Conservation (phyloP, 1,140 invertebrate genomes). For the Drosophila grimshawi region DNA sequence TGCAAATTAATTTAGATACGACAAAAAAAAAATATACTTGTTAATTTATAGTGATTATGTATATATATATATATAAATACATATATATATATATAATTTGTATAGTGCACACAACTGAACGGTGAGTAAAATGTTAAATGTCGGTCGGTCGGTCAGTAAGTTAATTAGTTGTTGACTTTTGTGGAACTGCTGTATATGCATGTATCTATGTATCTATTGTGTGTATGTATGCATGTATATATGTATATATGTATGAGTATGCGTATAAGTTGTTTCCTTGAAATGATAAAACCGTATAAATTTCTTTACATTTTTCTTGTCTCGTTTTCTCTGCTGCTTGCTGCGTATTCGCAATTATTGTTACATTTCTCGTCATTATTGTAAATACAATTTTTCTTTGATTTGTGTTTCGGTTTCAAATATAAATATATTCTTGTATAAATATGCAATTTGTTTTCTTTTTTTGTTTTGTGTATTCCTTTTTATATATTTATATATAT, state of each 20-base stretch:
- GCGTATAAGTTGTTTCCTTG: slow-evolving; percentile 1
- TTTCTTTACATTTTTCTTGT: slow-evolving; percentile 25
- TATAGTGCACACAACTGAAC: slow-evolving; percentile 12
- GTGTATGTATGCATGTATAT: no score
- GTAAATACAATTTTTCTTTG: slow-evolving; percentile 71
- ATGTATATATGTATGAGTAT: slow-evolving; percentile 8
- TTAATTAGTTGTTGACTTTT: background rate
- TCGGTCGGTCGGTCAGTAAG: background rate
- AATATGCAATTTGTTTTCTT: slow-evolving; percentile 66
- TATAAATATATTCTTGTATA: slow-evolving; percentile 74
- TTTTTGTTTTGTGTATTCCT: slow-evolving; percentile 29
- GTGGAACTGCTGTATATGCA: background rate
- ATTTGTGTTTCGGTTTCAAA: slow-evolving; percentile 47
- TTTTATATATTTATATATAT: slow-evolving; percentile 49
- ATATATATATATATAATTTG: slow-evolving; percentile 6
- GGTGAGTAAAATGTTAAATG: slow-evolving; percentile 15
- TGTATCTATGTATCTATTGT: no score
- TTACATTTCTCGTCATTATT: slow-evolving; percentile 36
- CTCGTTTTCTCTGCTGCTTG: slow-evolving; percentile 31
- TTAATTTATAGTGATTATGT: slow-evolving; percentile 2
- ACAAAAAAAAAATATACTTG: slow-evolving; percentile 6
- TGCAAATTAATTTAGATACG: slow-evolving; percentile 32
- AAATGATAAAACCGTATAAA: slow-evolving; percentile 19
- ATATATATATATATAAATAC: background rate
- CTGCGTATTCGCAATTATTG: slow-evolving; percentile 44